Evolutionary conservation across 2,888 invertebrate genomes (phyloP), one percentile per base, ranked within the genome.

Genomic region (Thecophora atra): DNA sequence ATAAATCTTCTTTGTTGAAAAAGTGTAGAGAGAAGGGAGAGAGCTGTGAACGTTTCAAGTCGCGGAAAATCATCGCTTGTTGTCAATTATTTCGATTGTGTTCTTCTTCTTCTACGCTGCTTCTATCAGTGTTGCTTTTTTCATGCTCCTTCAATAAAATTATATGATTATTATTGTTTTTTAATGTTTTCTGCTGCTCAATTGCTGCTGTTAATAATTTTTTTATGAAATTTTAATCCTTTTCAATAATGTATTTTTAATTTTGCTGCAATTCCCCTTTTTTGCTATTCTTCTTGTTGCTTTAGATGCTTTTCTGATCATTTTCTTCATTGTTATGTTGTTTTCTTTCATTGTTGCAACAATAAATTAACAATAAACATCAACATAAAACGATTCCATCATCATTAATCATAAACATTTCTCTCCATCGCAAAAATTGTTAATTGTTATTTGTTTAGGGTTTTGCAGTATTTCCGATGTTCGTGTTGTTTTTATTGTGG

Each of bases 401-500:
- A n/a, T n/a, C n/a, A n/a, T 52, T 52, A 4, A n/a, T 54, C 54
- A 54, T 54, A 21, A 54, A 54, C 24, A n/a, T 54, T 21, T 21
- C 24, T 24, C n/a, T 51, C 1, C 24, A 21, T n/a, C 24, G 11
- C 24, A 54, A 54, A 21, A 15, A 21, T 21, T 54, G 54, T 54
- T 54, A 4, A 13, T 15, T 47, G 8, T 62, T 67, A 26, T 37
- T 66, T 62, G 37, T 28, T 52, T 67, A 26, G 62, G 66, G 68
- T 71, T 67, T 73, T 72, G 68, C 52, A 63, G 66, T 73, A 70
- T 58, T 73, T 69, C 71, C 19, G 73, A 63, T 65, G 60, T 72
- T 72, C 68, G 69, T 56, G 56, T 24, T 73, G 56, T 63, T 70
- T 67, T 37, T 62, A 51, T 67, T 62, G 68, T 69, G 26, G 58